Evolutionary conservation across 1,140 invertebrate species (phyloP), one percentile per base, ranked within the genome.

Genomic region (Acyrthosiphon pisum): DNA sequence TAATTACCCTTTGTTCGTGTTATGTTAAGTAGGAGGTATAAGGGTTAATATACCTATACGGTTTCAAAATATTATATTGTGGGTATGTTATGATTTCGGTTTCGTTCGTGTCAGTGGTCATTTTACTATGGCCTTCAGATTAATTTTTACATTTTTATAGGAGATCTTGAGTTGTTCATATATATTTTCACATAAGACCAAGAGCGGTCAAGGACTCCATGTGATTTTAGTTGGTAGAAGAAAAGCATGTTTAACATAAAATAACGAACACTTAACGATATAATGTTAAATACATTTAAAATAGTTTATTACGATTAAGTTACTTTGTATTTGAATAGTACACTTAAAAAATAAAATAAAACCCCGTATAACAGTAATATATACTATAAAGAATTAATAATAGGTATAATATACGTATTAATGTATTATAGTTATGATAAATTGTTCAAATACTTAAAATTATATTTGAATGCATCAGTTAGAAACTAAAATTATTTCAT

Each of bases 141-240:
- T 93, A 93, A 86, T 83, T 84, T 93, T 84, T 86, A 93, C 22
- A 93, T 93, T 93, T 93, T 93, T 86, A 41, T n/a, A 93, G 53
- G 81, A 86, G 46, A 93, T 93, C n/a, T 86, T 41, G 11, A 56
- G n/a, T 30, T 41, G 46, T 86, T 56, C 48, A 35, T 46, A n/a
- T 60, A 68, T 37, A 41, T 90, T 90, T 90, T 68, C 37, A 68
- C 37, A 30, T 44, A 30, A 44, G 53, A 68, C 89, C n/a, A n/a
- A 90, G 81, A 83, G 37, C 48, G 91, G 91, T 93, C 91, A 93
- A 93, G 91, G 91, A 93, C 91, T 93, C 48, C 26, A 14, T 0
- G 23, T 53, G 46, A 30, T 84, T 86, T 83, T 20, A 37, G 23
- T 81, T 37, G 30, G n/a, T 26, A 6, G 76, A n/a, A 84, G 14